Base-by-base conservation (phyloP, 92 coral and sea anemone species). In the Siderastrea radians region DNA sequence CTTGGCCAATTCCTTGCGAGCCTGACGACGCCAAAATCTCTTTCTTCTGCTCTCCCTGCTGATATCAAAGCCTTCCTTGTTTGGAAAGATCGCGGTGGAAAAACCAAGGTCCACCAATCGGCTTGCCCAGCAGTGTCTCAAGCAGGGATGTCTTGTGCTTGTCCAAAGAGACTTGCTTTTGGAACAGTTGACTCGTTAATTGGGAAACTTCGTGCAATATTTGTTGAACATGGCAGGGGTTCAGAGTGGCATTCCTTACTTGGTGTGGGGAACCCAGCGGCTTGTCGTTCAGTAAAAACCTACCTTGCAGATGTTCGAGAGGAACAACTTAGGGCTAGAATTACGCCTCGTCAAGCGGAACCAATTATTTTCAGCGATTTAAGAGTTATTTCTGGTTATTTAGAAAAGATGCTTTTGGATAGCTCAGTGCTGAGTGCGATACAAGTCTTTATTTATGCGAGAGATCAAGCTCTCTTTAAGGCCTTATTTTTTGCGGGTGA, bases 141-240 rank as follows among this genome's bases (percentile, higher is more conserved):
- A 5, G 11, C 76, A 49, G 89, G 10, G 60, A 59, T 19, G 11
- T 9, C 58, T 13, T 71, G 87, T 15, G 48, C 17, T 44, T 57
- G 81, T 47, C 87, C 87, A 38, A 72, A 71, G 61, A 4, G 75
- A 43, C 83, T 64, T 49, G 62, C 83, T 14, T 49, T n/a, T 59
- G 89, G 63, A 50, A 60, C 89, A 51, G 82, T 75, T 49, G 78
- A 90, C 75, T 51, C 90, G 9, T 54, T 86, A 66, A 86, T 90
- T 13, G 88, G 91, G 10, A 90, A 90, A 68, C 88, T 91, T n/a
- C n/a, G 94, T 1, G 85, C 94, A 16, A 91, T 86, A 11, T 86
- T 81, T 58, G 76, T 80, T 43, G 75, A 80, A 9, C 61, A 67
- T 6, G 75, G 85, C 54, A 68, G 94, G 63, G 91, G 84, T 2